These are phyloP conservation scores for Drosophila lacteicornis DNA, from an alignment of 1,140 invertebrate species.

Conservation along the genomic window DNA sequence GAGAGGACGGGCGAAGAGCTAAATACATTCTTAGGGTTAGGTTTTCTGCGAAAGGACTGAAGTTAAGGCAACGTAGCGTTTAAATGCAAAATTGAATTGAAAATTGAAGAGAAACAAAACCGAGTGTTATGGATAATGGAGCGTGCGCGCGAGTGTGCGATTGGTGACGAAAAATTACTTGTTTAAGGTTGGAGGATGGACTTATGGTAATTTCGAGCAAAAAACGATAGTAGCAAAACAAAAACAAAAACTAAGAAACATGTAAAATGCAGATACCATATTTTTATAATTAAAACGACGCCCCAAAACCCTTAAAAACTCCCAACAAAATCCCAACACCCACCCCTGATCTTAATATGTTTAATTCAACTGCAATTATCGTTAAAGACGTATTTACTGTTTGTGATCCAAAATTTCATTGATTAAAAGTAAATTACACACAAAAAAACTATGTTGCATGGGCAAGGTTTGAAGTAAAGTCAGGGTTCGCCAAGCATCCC, in stretches of 20 bases:
- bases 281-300: slow-evolving; percentile 52
- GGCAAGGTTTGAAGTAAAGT: slow-evolving; percentile 50
- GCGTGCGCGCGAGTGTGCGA: slow-evolving; percentile 57
- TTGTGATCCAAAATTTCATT: slow-evolving; percentile 70
- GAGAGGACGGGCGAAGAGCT: slow-evolving; percentile 49
- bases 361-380: slow-evolving; percentile 73
- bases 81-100: slow-evolving; percentile 78
- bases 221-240: slow-evolving; percentile 46
- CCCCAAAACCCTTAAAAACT: slow-evolving; percentile 27
- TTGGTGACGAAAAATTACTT: slow-evolving; percentile 68
- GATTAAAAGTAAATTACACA: slow-evolving; percentile 55
- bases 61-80: slow-evolving; percentile 84
- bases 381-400: slow-evolving; percentile 80
- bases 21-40: slow-evolving; percentile 77
- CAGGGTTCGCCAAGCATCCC: slow-evolving; percentile 33
- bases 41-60: slow-evolving; percentile 83
- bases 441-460: slow-evolving; percentile 61
- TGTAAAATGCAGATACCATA: slow-evolving; percentile 61
- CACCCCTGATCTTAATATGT: slow-evolving; percentile 67
- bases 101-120: slow-evolving; percentile 34
- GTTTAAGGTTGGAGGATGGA: slow-evolving; percentile 80
- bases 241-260: slow-evolving; percentile 27
- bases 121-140: slow-evolving; percentile 79
- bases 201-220: slow-evolving; percentile 72
- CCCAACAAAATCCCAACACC: background rate